phyloP scores from a whole-genome alignment of 2,113 vertebrate species.

The Eublepharis macularius region DNA sequence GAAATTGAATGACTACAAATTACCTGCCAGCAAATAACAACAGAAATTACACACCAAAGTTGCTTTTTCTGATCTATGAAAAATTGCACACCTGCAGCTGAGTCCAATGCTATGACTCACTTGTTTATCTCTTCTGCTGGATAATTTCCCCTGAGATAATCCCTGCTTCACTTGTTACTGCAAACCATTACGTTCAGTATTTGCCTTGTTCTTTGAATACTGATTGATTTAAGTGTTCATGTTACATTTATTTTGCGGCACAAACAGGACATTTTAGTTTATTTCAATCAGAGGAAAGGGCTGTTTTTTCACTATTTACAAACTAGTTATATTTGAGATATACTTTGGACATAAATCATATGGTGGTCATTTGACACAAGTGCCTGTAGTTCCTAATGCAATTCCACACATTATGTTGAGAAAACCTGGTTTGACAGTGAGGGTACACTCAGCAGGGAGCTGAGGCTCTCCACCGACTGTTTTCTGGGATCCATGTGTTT shows the following conservation, averaged over 20 bases:
- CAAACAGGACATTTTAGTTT: neutral
- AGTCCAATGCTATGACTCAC: neutral
- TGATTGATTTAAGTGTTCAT: neutral
- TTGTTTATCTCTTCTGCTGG: neutral
- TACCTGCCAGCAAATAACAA: neutral
- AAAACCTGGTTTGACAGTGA: too few relatives aligned
- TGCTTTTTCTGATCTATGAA: neutral
- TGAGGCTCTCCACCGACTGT: neutral
- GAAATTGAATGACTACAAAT: neutral
- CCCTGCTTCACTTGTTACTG: neutral
- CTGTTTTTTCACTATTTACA: neutral
- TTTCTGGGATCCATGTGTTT: neutral
- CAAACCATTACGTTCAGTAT: neutral
- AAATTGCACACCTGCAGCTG: neutral
- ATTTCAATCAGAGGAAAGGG: neutral
- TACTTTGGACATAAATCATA: neutral
- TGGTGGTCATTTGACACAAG: neutral
- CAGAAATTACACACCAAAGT: neutral
- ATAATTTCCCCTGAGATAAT: slow-evolving; percentile 19
- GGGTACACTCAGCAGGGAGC: neutral
- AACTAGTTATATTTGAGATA: neutral
- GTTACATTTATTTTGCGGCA: neutral
- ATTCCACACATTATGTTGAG: neutral
- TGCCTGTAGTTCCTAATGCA: neutral
- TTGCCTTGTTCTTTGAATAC: neutral